Evolutionary conservation across 2,113 vertebrate genomes (phyloP).

Genomic region (Notothenia rossii): DNA sequence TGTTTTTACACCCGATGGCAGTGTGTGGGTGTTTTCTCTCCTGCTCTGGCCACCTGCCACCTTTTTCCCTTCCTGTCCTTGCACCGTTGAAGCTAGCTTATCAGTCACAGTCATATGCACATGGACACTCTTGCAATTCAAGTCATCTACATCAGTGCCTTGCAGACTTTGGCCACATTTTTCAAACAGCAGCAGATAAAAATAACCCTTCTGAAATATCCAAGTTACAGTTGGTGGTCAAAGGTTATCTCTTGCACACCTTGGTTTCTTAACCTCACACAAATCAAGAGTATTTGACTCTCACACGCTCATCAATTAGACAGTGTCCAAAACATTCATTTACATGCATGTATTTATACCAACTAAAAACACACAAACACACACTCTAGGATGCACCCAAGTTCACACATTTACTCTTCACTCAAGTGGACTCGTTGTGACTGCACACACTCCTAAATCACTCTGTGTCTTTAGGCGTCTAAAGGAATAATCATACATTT

Average conservation of each 20-base stretch:
- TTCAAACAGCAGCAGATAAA: neutral
- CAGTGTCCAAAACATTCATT: conserved; percentile 18
- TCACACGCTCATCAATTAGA: neutral
- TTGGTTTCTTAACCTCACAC: neutral
- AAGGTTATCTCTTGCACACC: neutral
- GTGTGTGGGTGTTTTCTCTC: neutral
- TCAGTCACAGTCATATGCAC: conserved; percentile 16
- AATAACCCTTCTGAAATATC: neutral
- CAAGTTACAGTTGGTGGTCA: neutral
- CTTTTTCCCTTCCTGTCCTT: neutral
- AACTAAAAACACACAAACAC: neutral
- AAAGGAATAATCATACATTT: conserved; percentile 64
- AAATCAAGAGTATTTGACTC: neutral
- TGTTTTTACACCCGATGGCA: neutral
- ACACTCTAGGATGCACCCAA: neutral
- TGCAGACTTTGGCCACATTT: neutral
- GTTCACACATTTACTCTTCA: neutral
- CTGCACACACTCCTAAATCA: conserved; percentile 45
- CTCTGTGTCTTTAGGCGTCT: conserved; percentile 42
- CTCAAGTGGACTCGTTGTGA: neutral
- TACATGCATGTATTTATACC: conserved; percentile 9
- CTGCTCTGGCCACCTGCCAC: conserved; percentile 5
- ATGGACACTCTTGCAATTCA: neutral
- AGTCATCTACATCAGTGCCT: neutral
- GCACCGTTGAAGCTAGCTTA: neutral